Evolutionary conservation across 1,140 invertebrate species (phyloP).

Genomic region (Phenacoccus solenopsis): DNA sequence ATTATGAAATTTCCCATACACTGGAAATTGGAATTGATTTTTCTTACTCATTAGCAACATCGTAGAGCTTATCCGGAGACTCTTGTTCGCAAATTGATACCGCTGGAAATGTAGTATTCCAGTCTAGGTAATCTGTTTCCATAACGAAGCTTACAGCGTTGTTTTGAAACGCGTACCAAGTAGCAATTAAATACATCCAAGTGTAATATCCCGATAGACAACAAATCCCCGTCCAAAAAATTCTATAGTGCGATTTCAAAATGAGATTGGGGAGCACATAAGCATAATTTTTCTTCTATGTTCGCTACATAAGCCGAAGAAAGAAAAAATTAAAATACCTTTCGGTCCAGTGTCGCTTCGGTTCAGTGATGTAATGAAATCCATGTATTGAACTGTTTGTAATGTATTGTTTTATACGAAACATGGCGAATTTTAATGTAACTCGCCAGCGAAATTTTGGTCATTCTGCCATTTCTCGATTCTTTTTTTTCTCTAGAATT

Average conservation of each 20-base stretch:
- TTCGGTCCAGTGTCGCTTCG: constrained; percentile 36
- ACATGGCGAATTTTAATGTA: constrained; percentile 16
- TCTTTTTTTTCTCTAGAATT: too few relatives aligned
- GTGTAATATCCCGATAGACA: constrained; percentile 24
- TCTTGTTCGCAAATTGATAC: constrained; percentile 50
- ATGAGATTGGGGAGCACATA: too few relatives aligned
- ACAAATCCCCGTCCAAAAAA: constrained; percentile 28
- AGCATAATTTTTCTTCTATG: too few relatives aligned
- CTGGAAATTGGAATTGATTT: not conserved
- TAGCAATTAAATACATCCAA: constrained; percentile 23
- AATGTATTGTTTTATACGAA: constrained; percentile 26
- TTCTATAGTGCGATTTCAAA: constrained; percentile 24
- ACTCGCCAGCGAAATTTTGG: too few relatives aligned
- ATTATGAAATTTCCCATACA: too few relatives aligned
- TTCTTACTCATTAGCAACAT: constrained; percentile 24
- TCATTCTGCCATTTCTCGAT: too few relatives aligned
- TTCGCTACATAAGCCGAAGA: too few relatives aligned
- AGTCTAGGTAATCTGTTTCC: constrained; percentile 37
- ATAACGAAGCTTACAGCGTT: constrained; percentile 31
- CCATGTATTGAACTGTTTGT: constrained; percentile 37
- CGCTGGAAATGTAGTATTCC: constrained; percentile 55
- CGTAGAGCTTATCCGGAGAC: constrained; percentile 25
- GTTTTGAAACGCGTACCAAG: constrained; percentile 28
- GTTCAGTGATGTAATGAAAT: constrained; percentile 35
- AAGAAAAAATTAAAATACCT: constrained; percentile 29